A percentile compares a stretch with the other conserved stretches of the same genome.
Evolutionary conservation across 2,888 invertebrate species (phyloP).

Genomic region (Protodeltote pygarga): DNA sequence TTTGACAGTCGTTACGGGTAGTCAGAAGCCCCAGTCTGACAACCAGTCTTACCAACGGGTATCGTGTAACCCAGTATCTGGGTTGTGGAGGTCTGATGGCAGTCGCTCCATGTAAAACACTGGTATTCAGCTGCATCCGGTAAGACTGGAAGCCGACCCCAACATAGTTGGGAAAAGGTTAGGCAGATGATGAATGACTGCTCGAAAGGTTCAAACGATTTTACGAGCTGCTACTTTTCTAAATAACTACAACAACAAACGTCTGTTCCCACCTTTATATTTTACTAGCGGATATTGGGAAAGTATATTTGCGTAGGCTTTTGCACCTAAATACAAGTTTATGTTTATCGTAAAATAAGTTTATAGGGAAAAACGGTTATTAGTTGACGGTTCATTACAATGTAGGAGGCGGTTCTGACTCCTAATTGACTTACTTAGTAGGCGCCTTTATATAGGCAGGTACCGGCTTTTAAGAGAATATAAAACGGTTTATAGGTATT

Average conservation of each 20-base stretch:
- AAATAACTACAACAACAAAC: background rate
- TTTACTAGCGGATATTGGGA: conserved; percentile 32
- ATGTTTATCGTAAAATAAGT: conserved; percentile 40
- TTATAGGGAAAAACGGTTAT: conserved; percentile 36
- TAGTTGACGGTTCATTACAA: conserved; percentile 29
- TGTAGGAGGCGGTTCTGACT: conserved; percentile 10
- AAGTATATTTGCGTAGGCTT: conserved; percentile 39
- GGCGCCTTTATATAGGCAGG: background rate
- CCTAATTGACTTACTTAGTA: conserved; percentile 22
- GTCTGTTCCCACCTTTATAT: conserved; percentile 6
- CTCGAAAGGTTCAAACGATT: too few relatives aligned
- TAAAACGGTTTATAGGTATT: conserved; percentile 3
- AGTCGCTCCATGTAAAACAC: too few relatives aligned
- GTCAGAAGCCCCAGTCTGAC: too few relatives aligned
- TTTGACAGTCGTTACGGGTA: too few relatives aligned
- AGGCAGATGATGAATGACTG: too few relatives aligned
- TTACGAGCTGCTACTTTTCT: too few relatives aligned
- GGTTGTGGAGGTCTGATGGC: too few relatives aligned
- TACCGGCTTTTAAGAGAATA: background rate
- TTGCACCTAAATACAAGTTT: conserved; percentile 37
- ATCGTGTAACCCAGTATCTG: too few relatives aligned
- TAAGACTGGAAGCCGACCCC: too few relatives aligned
- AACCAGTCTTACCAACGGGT: too few relatives aligned
- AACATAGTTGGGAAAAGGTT: too few relatives aligned
- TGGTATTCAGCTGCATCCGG: too few relatives aligned